Evolutionary conservation across 1,140 invertebrate species (phyloP), one percentile per base, ranked within the genome.

Genomic region (Ips typographus): DNA sequence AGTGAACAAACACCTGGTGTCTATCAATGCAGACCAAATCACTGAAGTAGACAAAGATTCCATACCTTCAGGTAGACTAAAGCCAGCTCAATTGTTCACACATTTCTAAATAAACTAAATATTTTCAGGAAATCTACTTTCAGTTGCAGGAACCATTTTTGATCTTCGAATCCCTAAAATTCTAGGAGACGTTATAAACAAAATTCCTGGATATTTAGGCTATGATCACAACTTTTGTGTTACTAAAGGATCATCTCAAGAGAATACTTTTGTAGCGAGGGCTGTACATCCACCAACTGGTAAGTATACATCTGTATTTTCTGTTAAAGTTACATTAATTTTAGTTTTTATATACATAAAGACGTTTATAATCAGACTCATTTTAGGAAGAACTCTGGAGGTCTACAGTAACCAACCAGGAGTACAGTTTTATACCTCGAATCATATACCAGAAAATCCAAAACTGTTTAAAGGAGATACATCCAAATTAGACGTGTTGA

Each of bases 381-480:
- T 38, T 38, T 40, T 37, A 71, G 93, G 94, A 3, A 85, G 94
- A 67, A 84, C 75, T 5, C 74, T 98, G 57, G 90, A 95, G 77
- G 83, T 96, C 0, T 88, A 86, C 71, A 91, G 90, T 8, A 89
- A 94, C 80, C 94, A 97, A 77, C 93, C 93, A 0, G 95, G 94
- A 5, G 86, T 97, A 4, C 94, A 96, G 76, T 89, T 98, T 74
- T 98, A 98, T 77, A 96, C 94, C 0, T 82, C 86, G 0, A 92
- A 95, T 77, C 89, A 83, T 77, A 79, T 97, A 1, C 91, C 91
- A 0, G 80, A 81, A 40, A 75, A 83, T 65, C 83, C 84, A 0
- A 75, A 76, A 42, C 56, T 63, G 2, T 71, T 58, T 37, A 73
- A 73, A 60, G 72, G 72, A 59, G 66, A 72, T 65, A 4, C n/a